phyloP scores from a whole-genome alignment of 2,113 vertebrate genomes.

The Chaetodon trifascialis region DNA sequence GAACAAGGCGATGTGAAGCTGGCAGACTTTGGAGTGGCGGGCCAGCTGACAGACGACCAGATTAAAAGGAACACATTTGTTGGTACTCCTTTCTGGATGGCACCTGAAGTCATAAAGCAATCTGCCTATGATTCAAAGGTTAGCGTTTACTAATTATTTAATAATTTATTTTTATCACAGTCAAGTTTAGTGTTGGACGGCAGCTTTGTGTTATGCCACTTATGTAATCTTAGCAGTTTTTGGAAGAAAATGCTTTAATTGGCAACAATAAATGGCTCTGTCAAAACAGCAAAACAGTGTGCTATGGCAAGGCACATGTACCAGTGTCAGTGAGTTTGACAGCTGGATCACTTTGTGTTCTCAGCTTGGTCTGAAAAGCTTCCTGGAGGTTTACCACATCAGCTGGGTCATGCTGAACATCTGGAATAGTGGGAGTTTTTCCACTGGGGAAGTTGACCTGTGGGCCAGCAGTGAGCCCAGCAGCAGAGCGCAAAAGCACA shows the following conservation, averaged over 20 bases:
- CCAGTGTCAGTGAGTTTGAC: not conserved
- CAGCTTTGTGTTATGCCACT: not conserved
- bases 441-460: not conserved
- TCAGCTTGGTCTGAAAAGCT: not conserved
- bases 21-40: slow-evolving; percentile 97
- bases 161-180: not conserved
- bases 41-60: slow-evolving; percentile 97
- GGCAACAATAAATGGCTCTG: not conserved
- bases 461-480: not conserved
- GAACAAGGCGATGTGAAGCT: slow-evolving; percentile 98
- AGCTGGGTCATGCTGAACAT: not conserved
- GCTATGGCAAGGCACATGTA: not conserved
- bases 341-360: not conserved
- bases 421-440: slow-evolving; percentile 1
- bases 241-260: not conserved
- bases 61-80: slow-evolving; percentile 99
- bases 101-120: slow-evolving; percentile 98
- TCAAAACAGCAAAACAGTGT: not conserved
- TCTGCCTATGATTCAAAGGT: slow-evolving; percentile 98
- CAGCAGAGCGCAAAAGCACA: not conserved
- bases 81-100: slow-evolving; percentile 99
- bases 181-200: not conserved
- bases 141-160: slow-evolving; percentile 10
- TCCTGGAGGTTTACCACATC: not conserved
- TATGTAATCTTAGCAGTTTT: not conserved